Conservation (phyloP, 2,888 invertebrate species). For the Noctua janthe region DNA sequence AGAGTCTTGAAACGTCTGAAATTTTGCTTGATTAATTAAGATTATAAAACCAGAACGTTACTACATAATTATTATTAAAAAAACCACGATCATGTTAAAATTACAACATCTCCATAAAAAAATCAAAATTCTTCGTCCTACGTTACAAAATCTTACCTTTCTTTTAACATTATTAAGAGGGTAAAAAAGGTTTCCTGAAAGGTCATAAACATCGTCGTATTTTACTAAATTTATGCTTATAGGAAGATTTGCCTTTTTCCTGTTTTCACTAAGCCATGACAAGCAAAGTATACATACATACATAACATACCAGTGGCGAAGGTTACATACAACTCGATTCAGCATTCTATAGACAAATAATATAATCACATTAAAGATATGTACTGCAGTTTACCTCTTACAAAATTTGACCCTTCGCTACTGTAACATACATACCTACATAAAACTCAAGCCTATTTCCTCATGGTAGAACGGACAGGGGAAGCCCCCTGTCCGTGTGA, state of each 20-base stretch:
- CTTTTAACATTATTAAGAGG: constrained; percentile 13
- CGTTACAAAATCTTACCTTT: not conserved
- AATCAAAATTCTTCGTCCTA: not conserved
- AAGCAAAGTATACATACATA: not conserved
- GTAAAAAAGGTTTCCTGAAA: constrained; percentile 4
- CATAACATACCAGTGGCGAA: too few relatives aligned
- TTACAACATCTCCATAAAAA: not conserved
- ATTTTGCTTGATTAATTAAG: not conserved
- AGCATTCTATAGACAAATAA: too few relatives aligned
- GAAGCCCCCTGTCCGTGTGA: too few relatives aligned
- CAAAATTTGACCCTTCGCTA: too few relatives aligned
- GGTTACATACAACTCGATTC: too few relatives aligned
- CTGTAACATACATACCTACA: not conserved
- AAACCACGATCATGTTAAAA: not conserved
- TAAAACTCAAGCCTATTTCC: not conserved
- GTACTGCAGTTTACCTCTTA: too few relatives aligned
- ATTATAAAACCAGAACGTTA: not conserved
- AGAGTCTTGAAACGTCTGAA: not conserved
- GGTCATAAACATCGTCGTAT: constrained; percentile 13
- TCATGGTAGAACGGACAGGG: not conserved
- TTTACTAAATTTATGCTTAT: constrained; percentile 11
- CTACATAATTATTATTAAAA: not conserved
- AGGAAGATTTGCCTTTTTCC: not conserved
- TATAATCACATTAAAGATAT: too few relatives aligned
- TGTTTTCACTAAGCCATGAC: not conserved